These are phyloP conservation scores for Phataginus tricuspis DNA, from an alignment of 2,797 vertebrate genomes.

Conservation along the genomic window DNA sequence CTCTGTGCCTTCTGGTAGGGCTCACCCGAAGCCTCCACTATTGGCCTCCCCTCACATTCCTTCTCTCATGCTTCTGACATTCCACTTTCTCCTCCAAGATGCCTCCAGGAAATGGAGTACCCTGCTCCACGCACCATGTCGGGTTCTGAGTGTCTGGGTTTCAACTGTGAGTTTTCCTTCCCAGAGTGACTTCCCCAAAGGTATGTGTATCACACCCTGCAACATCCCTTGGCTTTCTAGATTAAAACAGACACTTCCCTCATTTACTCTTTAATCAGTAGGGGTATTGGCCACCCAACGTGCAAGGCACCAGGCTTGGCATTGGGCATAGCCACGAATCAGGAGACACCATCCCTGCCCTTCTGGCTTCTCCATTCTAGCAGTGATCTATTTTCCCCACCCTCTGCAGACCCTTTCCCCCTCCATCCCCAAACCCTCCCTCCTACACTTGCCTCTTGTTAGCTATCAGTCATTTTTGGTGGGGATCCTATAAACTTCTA, in stretches of 20 bases:
- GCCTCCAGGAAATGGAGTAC: not conserved
- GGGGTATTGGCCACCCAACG: not conserved
- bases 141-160: not conserved
- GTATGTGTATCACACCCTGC: not conserved
- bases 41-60: not conserved
- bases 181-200: not conserved
- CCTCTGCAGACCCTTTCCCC: not conserved
- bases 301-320: not conserved
- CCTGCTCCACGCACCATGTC: not conserved
- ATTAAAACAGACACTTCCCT: not conserved
- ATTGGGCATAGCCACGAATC: not conserved
- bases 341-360: not conserved
- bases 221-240: not conserved
- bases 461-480: not conserved
- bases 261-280: not conserved
- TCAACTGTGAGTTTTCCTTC: not conserved
- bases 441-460: not conserved
- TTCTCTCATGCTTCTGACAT: not conserved
- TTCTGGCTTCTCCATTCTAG: not conserved
- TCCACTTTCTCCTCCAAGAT: not conserved
- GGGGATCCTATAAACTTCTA: not conserved
- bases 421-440: not conserved
- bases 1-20: not conserved
- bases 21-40: not conserved
- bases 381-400: not conserved